Evolutionary conservation across 2,888 invertebrate species (phyloP), one percentile per base, ranked within the genome.

Genomic region (Eupeodes latifasciatus): DNA sequence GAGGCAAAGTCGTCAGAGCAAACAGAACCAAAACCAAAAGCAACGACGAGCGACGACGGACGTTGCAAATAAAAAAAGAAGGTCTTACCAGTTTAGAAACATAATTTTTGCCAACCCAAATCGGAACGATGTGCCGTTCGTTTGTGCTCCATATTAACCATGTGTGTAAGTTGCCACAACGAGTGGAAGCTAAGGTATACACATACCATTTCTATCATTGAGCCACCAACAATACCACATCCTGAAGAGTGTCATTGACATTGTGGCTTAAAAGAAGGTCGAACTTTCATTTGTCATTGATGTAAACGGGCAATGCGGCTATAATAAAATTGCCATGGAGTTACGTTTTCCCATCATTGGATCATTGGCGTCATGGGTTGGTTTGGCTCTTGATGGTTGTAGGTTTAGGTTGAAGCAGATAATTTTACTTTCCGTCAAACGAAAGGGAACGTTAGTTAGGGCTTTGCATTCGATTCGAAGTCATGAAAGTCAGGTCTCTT

Each of bases 191-290:
- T 27, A 40, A 40, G 40, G 27, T 27, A 27, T 27, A 27, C 27
- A 27, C 27, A 27, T 27, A 27, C 27, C 27, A 27, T 27, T 27
- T 2, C 53, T 40, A 53, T 10, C 16, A 57, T 1, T 19, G 19
- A 64, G 14, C 44, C 6, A 64, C 4, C 19, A 19, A 72, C 72
- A 12, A 51, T 27, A 27, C 47, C 69, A 83, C 83, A 86, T 86
- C 86, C 86, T 86, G 86, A 66, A 86, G 57, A 47, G 75, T 83
- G 86, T 86, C 86, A 86, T 83, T 86, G 86, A 86, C 86, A 55
- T 55, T 83, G 64, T 75, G 69, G 69, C 71, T 27, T n/a, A 40
- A 86, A 86, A 86, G 83, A 86, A 86, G 86, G 86, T 83, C 83
- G 75, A 71, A 86, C 86, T 86, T 86, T 86, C 86, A 86, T 86